A percentile compares a stretch with the other conserved stretches of the same genome.
Evolutionary conservation across 1,140 invertebrate genomes (phyloP).

Genomic region (Brachionus calyciflorus): DNA sequence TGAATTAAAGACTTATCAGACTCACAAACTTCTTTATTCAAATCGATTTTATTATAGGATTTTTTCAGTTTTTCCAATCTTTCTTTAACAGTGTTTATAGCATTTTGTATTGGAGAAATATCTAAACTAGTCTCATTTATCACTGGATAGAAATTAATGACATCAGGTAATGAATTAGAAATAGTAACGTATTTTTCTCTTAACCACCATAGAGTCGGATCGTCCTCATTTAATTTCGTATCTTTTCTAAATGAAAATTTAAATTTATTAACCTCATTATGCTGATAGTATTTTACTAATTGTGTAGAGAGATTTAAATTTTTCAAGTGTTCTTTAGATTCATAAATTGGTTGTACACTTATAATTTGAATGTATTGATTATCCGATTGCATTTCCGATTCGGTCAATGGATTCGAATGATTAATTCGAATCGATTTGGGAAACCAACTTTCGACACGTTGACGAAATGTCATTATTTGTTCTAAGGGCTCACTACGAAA

Average conservation of each 20-base stretch:
- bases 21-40: neutral
- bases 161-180: conserved; percentile 31
- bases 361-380: conserved; percentile 36
- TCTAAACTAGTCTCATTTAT: neutral
- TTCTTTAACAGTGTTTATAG: conserved; percentile 33
- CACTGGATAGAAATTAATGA: conserved; percentile 43
- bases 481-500: conserved; percentile 35
- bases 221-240: conserved; percentile 14
- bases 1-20: conserved; percentile 24
- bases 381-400: neutral
- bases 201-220: conserved; percentile 40
- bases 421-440: conserved; percentile 16
- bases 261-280: conserved; percentile 36
- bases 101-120: conserved; percentile 41
- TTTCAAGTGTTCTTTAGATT: neutral
- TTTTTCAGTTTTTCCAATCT: neutral
- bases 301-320: neutral
- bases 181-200: conserved; percentile 25
- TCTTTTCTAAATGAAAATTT: conserved; percentile 33
- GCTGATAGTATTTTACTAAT: conserved; percentile 10
- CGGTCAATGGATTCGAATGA: conserved; percentile 4
- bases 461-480: conserved; percentile 46
- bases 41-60: neutral
- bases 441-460: conserved; percentile 39
- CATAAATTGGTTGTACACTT: conserved; percentile 26